Base-by-base conservation (phyloP, 2,888 invertebrate genomes). In the Latrodectus elegans region DNA sequence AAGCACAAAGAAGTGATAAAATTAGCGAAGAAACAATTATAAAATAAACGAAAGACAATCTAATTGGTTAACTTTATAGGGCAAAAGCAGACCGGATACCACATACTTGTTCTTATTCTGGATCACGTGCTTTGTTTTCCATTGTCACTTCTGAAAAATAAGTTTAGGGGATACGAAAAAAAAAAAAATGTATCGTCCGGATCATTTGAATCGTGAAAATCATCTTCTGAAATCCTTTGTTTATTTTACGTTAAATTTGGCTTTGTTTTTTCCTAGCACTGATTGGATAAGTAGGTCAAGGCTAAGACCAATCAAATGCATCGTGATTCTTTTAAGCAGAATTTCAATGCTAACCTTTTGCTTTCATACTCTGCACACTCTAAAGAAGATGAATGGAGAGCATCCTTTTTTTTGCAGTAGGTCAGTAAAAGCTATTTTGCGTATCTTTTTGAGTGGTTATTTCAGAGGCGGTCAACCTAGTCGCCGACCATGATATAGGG, bases 231-330 rank as follows among this genome's bases (percentile, higher is more conserved):
- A 11, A 12, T 68, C 67, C 53, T 77, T 68, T 67, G 68, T 72
- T 65, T 52, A 65, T 72, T 70, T 15, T 70, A n/a, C 71, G 53
- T 53, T 64, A 72, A 53, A 77, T 85, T 85, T 70, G 67, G 52
- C 70, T 71, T 76, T 81, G 71, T 74, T 67, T 77, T 71, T 53
- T 80, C 14, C 70, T 49, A 64, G 51, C 38, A 52, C 60, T 80
- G 64, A 70, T 81, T 77, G 74, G 67, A 6, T 73, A 81, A 81
- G 72, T 70, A 72, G 81, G 86, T 81, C 86, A 87, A 81, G 86
- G 86, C 53, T 81, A 72, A 53, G 55, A 51, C 26, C 55, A 17
- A 17, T 53, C 11, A 12, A 74, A 71, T 8, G 51, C 52, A 71
- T 49, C 49, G 71, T n/a, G 49, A 51, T 49, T 71, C 49, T 49